Evolutionary conservation across 2,888 invertebrate genomes (phyloP).

Genomic region (Rhogogaster chlorosoma): DNA sequence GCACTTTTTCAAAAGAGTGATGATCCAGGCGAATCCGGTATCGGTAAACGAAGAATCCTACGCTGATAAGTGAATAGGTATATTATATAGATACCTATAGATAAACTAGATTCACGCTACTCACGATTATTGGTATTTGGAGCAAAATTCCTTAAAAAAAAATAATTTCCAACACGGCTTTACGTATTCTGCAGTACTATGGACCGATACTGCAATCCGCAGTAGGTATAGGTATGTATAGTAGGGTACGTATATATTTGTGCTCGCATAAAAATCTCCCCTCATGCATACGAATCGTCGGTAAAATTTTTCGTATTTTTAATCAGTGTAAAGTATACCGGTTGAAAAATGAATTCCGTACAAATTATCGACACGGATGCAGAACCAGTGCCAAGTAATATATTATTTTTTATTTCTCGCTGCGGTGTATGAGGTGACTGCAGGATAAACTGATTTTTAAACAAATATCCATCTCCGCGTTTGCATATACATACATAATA

Average conservation of each 20-base stretch:
- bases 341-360: not conserved
- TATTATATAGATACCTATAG: not conserved
- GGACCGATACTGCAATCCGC: not conserved
- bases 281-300: conserved; percentile 16
- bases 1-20: not conserved
- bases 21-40: not conserved
- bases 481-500: not conserved
- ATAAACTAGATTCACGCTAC: not conserved
- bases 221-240: too few species aligned
- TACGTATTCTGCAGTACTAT: not conserved
- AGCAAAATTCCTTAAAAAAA: not conserved
- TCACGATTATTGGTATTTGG: conserved; percentile 6
- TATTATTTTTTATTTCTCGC: not conserved
- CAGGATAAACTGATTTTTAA: not conserved
- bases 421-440: conserved; percentile 1
- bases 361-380: not conserved
- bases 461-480: conserved; percentile 1
- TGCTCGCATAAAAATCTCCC: conserved; percentile 14
- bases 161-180: not conserved
- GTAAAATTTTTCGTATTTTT: conserved; percentile 17
- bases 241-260: too few species aligned
- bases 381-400: not conserved
- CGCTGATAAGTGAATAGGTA: not conserved
- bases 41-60: conserved; percentile 17
- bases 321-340: conserved; percentile 15